Evolutionary conservation across 1,140 invertebrate species (phyloP).

Genomic region (Bombus fervidus): DNA sequence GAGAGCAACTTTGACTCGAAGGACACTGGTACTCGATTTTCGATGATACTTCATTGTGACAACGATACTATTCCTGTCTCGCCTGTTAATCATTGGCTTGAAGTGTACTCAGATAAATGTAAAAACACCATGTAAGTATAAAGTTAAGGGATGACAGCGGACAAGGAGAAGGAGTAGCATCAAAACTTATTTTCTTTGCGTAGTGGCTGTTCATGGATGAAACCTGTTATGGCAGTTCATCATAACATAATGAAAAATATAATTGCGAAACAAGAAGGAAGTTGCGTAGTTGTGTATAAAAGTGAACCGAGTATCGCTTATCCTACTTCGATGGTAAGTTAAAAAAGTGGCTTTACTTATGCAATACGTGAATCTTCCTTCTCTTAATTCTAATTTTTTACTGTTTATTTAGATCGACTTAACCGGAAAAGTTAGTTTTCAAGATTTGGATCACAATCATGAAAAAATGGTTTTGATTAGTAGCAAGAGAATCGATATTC

Average conservation of each 20-base stretch:
- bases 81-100: slow-evolving; percentile 40
- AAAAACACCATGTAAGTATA: slow-evolving; percentile 57
- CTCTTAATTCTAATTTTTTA: not conserved
- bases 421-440: slow-evolving; percentile 48
- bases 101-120: slow-evolving; percentile 41
- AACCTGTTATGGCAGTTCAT: slow-evolving; percentile 46
- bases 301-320: slow-evolving; percentile 64
- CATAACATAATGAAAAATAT: slow-evolving; percentile 57
- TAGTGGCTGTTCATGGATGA: slow-evolving; percentile 43
- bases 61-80: slow-evolving; percentile 49
- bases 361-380: not conserved
- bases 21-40: slow-evolving; percentile 72
- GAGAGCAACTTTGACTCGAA: slow-evolving; percentile 53
- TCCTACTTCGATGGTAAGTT: slow-evolving; percentile 64
- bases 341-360: not conserved
- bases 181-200: not conserved
- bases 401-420: slow-evolving; percentile 63
- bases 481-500: slow-evolving; percentile 59
- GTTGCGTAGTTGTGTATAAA: slow-evolving; percentile 62
- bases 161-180: not conserved
- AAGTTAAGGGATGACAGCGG: not conserved
- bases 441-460: slow-evolving; percentile 42
- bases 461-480: slow-evolving; percentile 29
- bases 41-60: slow-evolving; percentile 74
- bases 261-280: slow-evolving; percentile 61